Conservation (phyloP, 2,888 invertebrate genomes). For the Melanostoma mellinum region DNA sequence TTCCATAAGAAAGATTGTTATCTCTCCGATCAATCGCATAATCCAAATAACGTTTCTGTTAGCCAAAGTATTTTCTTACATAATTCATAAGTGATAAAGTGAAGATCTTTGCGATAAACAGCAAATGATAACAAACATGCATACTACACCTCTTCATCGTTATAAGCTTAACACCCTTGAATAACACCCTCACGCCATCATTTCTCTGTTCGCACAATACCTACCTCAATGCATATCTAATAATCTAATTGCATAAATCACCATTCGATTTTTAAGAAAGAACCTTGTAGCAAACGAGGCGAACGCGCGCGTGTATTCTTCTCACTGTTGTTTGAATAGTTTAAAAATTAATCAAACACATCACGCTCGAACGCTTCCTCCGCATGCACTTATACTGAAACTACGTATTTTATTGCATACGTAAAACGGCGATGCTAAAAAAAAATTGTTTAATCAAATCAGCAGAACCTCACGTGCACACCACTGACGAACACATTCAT, state of each 20-base stretch:
- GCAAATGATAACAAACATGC: background rate
- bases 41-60: no score
- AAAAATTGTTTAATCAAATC: conserved; percentile 52
- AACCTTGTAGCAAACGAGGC: conserved; percentile 30
- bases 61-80: no score
- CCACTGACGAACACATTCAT: conserved; percentile 3
- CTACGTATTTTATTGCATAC: conserved; percentile 16
- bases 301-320: background rate
- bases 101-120: no score
- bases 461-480: conserved; percentile 59
- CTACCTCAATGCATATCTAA: conserved; percentile 52
- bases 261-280: conserved; percentile 11
- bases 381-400: conserved; percentile 11
- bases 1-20: no score
- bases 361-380: conserved; percentile 53
- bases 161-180: conserved; percentile 20
- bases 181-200: conserved; percentile 22
- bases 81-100: no score
- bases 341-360: conserved; percentile 62
- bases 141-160: background rate
- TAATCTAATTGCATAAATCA: conserved; percentile 23
- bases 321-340: conserved; percentile 15
- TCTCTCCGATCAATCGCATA: no score
- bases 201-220: background rate
- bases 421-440: conserved; percentile 15